A percentile compares a stretch with the other conserved stretches of the same genome.
Evolutionary conservation across 2,888 invertebrate genomes (phyloP).

Genomic region (Adineta ricciae): DNA sequence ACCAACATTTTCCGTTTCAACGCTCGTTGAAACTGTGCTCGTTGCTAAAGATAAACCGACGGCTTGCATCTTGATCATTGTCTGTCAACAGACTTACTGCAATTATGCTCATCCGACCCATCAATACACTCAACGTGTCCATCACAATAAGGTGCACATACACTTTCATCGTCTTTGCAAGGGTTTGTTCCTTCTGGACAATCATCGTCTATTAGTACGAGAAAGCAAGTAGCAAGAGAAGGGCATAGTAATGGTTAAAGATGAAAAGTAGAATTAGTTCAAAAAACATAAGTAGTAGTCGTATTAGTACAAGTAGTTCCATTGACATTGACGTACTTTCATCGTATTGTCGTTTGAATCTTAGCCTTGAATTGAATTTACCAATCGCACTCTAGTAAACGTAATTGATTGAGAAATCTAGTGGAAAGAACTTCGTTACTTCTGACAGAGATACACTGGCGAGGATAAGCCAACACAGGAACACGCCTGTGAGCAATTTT

Average conservation of each 20-base stretch:
- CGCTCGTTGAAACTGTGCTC: no score
- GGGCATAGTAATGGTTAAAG: no score
- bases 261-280: no score
- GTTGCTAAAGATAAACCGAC: no score
- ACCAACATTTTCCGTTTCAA: no score
- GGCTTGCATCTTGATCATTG: no score
- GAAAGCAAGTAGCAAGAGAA: no score
- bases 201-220: no score
- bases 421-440: background rate
- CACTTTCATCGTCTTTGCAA: no score
- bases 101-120: conserved; percentile 58
- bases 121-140: conserved; percentile 61
- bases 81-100: background rate
- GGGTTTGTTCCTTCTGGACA: no score
- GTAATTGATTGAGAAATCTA: background rate
- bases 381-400: background rate
- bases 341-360: background rate
- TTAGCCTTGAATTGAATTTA: background rate
- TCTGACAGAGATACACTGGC: background rate
- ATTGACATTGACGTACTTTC: background rate
- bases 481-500: background rate
- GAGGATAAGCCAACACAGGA: background rate
- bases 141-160: conserved; percentile 67
- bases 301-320: background rate
- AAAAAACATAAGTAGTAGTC: no score